Evolutionary conservation across 1,140 invertebrate genomes (phyloP), one percentile per base, ranked within the genome.

Genomic region (Odontomachus brunneus): DNA sequence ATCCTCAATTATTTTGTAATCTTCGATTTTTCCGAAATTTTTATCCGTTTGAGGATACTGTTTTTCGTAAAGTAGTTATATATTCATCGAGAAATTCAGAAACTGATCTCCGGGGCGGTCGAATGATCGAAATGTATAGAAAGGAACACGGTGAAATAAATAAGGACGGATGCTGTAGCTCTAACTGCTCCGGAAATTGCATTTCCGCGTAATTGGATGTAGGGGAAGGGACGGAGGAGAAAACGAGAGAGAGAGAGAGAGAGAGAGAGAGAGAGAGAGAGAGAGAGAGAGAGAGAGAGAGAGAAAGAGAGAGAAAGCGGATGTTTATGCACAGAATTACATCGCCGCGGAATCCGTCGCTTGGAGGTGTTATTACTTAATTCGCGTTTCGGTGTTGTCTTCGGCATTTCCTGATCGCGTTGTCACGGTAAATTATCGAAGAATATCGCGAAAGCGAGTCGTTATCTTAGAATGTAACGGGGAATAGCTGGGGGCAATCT

Each of bases 291-390:
- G 2, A 5, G 29, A 33, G 29, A 33, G 29, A n/a, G 29, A 33
- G 2, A 5, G 29, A 5, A 5, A 5, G 29, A 5, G 29, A 5
- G 38, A 44, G 38, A 44, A 7, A 44, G 71, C 72, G 72, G 82
- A 84, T 88, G 85, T 88, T 87, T 88, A 87, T 76, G 85, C 75
- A 66, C 38, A 72, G 65, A 87, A 88, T 88, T 88, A 86, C 80
- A 78, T 73, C 51, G 71, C 29, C 15, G 14, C 60, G 62, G 44
- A 82, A 82, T 86, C 84, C 55, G 73, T 33, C 48, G 60, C 44
- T 66, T 74, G 80, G 44, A 69, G 74, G 19, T 78, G 72, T 88
- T 87, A 88, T 87, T 84, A 73, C 82, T 87, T 86, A 83, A 88
- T 88, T 88, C 65, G 29, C 65, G 53, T 75, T n/a, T n/a, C 67